Percentiles rank a stretch among this genome's conserved stretches.
phyloP scores from a whole-genome alignment of 23 tunicate species.

The Styela clava region DNA sequence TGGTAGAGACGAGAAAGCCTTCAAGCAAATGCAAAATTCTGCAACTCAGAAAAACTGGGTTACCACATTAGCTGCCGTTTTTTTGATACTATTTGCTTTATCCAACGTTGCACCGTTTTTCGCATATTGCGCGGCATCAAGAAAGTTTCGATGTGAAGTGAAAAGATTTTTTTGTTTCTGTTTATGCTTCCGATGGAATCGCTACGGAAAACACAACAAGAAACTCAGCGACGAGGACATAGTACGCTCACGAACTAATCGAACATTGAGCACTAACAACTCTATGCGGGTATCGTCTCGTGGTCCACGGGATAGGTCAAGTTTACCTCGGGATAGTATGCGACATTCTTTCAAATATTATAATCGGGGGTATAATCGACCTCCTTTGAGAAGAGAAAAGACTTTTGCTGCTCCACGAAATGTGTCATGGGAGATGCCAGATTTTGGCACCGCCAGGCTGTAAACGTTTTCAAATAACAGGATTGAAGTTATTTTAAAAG shows the following conservation, averaged over 20 bases:
- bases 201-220: background rate
- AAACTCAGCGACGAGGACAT: background rate
- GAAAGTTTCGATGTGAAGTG: conserved; percentile 9
- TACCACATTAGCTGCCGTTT: conserved; percentile 7
- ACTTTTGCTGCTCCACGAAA: background rate
- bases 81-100: conserved; percentile 14
- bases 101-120: conserved; percentile 23
- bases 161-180: background rate
- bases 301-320: background rate
- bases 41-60: conserved; percentile 12
- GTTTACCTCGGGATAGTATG: background rate
- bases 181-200: background rate
- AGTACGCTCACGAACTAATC: conserved; percentile 9
- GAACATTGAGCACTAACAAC: background rate
- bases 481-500: too few relatives aligned
- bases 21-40: background rate
- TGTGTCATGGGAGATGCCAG: background rate
- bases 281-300: background rate
- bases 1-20: background rate
- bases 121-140: conserved; percentile 15
- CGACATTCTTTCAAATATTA: background rate
- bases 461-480: background rate
- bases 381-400: background rate
- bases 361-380: background rate
- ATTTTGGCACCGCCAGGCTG: background rate